A percentile compares a stretch with the other conserved stretches of the same genome.
Evolutionary conservation across 2,113 vertebrate genomes (phyloP).

Genomic region (Apaloderma vittatum): DNA sequence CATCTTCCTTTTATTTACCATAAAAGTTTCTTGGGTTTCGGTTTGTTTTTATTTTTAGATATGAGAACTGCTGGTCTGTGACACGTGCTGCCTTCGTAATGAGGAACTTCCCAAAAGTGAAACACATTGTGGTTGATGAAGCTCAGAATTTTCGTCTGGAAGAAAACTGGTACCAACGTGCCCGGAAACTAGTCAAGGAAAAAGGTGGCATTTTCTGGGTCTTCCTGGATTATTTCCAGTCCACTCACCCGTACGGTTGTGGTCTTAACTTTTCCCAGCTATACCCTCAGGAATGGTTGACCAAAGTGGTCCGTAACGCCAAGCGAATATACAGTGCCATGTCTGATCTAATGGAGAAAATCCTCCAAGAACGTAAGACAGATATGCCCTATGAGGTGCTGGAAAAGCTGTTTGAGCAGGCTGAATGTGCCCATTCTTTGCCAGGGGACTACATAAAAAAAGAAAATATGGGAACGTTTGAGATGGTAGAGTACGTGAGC

Average conservation of each 20-base stretch:
- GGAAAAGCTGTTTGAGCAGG: background rate
- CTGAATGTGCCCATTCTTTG: background rate
- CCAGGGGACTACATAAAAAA: background rate
- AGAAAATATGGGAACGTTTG: background rate
- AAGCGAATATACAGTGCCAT: background rate
- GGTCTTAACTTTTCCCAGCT: background rate
- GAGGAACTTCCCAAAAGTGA: background rate
- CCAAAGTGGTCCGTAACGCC: background rate
- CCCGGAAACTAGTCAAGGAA: background rate
- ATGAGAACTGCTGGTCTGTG: background rate
- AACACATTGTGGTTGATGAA: background rate
- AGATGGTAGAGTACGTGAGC: background rate
- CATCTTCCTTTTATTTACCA: background rate
- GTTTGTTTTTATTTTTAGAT: background rate
- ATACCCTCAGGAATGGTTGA: background rate
- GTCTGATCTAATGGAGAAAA: too few relatives aligned
- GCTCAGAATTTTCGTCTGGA: background rate
- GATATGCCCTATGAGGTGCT: background rate
- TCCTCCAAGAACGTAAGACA: background rate
- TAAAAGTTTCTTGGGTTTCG: accelerated
- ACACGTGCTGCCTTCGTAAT: background rate
- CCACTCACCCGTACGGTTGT: background rate
- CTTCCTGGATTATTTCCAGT: background rate
- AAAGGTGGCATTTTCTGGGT: background rate
- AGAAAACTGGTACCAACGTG: background rate